Base-by-base conservation (phyloP, 92 coral and sea anemone species). In the Diadumene lineata region DNA sequence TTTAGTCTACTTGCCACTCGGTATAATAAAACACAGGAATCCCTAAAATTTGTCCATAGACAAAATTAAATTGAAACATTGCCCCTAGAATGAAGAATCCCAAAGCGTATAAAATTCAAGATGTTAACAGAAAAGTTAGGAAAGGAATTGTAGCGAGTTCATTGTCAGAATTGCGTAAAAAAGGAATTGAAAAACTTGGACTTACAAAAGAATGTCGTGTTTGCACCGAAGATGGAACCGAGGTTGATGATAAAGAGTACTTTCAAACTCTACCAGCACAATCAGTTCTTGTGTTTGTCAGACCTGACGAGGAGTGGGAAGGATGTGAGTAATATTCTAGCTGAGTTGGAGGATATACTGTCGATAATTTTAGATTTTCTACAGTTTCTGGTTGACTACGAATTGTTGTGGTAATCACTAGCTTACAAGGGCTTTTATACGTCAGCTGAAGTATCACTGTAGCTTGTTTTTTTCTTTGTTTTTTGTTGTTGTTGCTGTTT, bases 91-190 rank as follows among this genome's bases (percentile, higher is more conserved):
- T 78, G 87, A 86, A 74, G 30, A 33, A 60, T 17, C 57, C 74
- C 26, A 96, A 85, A 66, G 89, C 99, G 50, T 96, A 89, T 68
- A 96, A 96, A 78, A 66, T 96, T 8, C 99, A 96, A 79, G 96
- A 89, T 66, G 86, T 80, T 7, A 66, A 69, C 19, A 72, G 93
- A 56, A 81, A 58, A 70, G 82, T 85, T 21, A 76, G 93, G 44
- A 77, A 80, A 22, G 99, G 99, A n/a, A 46, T 96, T 31, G 93
- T 90, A 13, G 97, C 97, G 15, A 65, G 56, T 32, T 71, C 79
- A 48, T 57, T 92, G 7, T 51, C 69, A 25, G 97, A 96, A 34
- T 72, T 96, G 64, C 80, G 71, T 66, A 65, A 73, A 29, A 90
- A 87, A 53, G 97, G 89, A 29, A 28, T 31, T 9, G 83, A 84